These are phyloP conservation scores for Muricea muricata DNA, from an alignment of 92 coral and sea anemone species.

Conservation along the genomic window DNA sequence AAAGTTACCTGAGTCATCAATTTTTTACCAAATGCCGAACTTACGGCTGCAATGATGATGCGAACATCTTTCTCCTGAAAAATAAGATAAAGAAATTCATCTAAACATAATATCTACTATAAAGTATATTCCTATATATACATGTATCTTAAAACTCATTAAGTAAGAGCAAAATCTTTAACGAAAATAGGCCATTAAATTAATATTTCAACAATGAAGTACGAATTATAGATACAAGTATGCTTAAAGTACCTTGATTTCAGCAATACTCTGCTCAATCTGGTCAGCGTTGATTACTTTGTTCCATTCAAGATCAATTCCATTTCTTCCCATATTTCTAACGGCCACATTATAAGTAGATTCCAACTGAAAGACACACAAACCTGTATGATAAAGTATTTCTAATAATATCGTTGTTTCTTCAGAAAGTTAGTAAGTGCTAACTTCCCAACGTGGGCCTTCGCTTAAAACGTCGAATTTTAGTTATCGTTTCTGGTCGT, in stretches of 20 bases:
- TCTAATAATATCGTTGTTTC: not conserved
- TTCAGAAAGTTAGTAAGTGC: no score
- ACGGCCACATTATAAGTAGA: conserved; percentile 1
- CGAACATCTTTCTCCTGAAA: conserved; percentile 25
- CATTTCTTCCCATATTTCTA: not conserved
- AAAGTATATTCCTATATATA: no score
- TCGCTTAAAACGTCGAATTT: no score
- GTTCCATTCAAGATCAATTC: conserved; percentile 10
- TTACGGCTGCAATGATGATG: conserved; percentile 5
- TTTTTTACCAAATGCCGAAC: conserved; percentile 10
- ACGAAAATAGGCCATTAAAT: no score
- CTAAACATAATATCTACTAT: no score
- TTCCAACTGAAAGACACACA: conserved; percentile 76
- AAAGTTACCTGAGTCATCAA: conserved; percentile 6
- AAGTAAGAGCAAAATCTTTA: no score
- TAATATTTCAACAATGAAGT: no score
- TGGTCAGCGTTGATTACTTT: not conserved
- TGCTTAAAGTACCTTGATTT: conserved; percentile 6
- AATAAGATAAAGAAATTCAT: not conserved
- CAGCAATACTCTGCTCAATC: conserved; percentile 5
- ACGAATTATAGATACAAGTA: not conserved
- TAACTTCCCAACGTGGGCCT: no score
- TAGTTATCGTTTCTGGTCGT: no score
- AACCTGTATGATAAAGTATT: no score
- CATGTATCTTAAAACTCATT: no score